Evolutionary conservation across 2,113 vertebrate species (phyloP).

Genomic region (Dicentrarchus labrax): DNA sequence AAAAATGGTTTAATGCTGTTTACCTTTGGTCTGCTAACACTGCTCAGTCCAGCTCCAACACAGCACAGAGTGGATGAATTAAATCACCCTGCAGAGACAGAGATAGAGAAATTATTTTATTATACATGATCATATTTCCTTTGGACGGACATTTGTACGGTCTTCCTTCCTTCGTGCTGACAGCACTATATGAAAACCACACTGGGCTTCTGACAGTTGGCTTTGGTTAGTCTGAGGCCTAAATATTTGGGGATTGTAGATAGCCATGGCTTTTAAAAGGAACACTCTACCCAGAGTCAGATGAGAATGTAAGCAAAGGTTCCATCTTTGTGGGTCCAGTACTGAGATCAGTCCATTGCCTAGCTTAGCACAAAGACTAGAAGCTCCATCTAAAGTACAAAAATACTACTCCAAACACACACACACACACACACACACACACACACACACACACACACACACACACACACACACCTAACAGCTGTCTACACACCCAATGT

Average conservation of each 20-base stretch:
- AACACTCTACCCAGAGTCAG: not conserved
- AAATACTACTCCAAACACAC: not conserved
- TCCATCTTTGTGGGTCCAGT: not conserved
- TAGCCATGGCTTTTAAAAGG: not conserved
- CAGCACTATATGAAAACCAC: slow-evolving; percentile 10
- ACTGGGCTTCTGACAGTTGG: not conserved
- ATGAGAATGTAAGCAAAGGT: not conserved
- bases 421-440: slow-evolving; percentile 9
- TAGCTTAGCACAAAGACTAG: slow-evolving; percentile 2
- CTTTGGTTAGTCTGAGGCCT: not conserved
- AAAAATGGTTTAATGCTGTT: not conserved
- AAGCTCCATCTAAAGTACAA: not conserved
- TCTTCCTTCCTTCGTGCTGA: slow-evolving; percentile 23
- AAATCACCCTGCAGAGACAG: slow-evolving; percentile 57
- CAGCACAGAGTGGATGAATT: slow-evolving; percentile 23
- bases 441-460: slow-evolving; percentile 9
- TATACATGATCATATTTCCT: slow-evolving; percentile 25
- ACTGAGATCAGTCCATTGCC: not conserved
- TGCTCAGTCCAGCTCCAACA: slow-evolving; percentile 51
- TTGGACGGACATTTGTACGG: not conserved
- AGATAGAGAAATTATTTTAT: slow-evolving; percentile 13
- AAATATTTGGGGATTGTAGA: not conserved
- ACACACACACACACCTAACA: slow-evolving; percentile 31
- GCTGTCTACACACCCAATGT: slow-evolving; percentile 53
- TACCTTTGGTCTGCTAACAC: slow-evolving; percentile 69